These are phyloP conservation scores for Lichenostomus cassidix DNA, from an alignment of 2,113 vertebrate species.

Conservation along the genomic window DNA sequence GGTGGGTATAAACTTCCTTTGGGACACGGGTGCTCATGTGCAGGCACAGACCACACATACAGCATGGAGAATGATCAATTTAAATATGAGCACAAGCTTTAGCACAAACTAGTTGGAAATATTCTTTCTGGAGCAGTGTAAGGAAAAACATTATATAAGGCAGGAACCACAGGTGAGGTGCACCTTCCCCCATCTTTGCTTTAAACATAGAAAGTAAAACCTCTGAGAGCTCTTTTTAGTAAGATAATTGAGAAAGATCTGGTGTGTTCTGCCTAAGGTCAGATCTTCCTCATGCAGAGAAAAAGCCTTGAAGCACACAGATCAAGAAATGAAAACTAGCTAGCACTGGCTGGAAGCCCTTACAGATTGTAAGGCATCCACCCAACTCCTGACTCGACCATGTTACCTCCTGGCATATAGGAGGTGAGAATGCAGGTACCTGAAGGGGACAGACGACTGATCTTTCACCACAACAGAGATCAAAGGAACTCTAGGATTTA, in stretches of 20 bases:
- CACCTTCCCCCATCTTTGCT: not conserved
- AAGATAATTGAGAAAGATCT: not conserved
- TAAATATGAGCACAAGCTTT: not conserved
- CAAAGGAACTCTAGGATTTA: not conserved
- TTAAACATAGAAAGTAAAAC: not conserved
- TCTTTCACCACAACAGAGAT: not conserved
- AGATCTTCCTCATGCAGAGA: not conserved
- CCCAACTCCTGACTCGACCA: not conserved
- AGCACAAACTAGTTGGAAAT: not conserved
- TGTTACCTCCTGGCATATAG: not conserved
- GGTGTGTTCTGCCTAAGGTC: not conserved
- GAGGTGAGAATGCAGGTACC: not conserved
- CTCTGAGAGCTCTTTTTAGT: not conserved
- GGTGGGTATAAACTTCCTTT: not conserved
- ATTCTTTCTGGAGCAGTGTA: not conserved
- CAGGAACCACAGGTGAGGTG: not conserved
- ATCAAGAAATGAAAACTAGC: not conserved
- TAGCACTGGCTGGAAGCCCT: not conserved
- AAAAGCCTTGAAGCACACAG: not conserved
- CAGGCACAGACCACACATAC: not conserved
- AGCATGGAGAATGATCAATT: not conserved
- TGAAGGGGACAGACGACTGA: not conserved
- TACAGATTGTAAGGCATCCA: not conserved
- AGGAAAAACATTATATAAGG: not conserved
- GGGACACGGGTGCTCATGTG: not conserved